Evolutionary conservation across 2,797 vertebrate genomes (phyloP).

Genomic region (Chaunax sp.): DNA sequence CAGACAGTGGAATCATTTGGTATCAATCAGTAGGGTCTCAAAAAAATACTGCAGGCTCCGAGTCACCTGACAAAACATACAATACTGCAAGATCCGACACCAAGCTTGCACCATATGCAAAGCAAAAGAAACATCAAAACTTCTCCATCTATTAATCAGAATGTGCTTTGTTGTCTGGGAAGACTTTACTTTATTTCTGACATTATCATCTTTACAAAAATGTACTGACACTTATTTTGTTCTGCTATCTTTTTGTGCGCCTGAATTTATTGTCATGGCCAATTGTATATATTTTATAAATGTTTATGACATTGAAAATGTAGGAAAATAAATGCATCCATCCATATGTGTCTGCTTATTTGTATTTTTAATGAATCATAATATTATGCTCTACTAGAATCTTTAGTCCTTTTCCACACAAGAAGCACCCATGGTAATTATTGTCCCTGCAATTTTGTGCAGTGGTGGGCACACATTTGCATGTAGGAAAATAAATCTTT

Average conservation of each 20-base stretch:
- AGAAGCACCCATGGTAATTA: not conserved
- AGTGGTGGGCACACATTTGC: not conserved
- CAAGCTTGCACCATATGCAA: not conserved
- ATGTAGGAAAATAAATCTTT: not conserved
- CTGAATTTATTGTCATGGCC: constrained; percentile 25
- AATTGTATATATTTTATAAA: constrained; percentile 62
- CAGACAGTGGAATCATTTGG: not conserved
- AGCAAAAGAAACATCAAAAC: not conserved
- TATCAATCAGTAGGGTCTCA: constrained; percentile 7
- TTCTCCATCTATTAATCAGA: not conserved
- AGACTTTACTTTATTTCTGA: not conserved
- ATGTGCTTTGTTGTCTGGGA: not conserved
- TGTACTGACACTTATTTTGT: constrained; percentile 9
- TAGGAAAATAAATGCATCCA: constrained; percentile 56
- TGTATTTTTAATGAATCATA: not conserved
- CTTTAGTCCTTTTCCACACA: no score
- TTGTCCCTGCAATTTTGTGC: not conserved
- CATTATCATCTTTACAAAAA: not conserved
- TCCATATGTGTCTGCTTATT: constrained; percentile 1
- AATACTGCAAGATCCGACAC: not conserved
- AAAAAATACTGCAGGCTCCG: constrained; percentile 8
- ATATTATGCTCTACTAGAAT: no score
- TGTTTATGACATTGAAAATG: constrained; percentile 25
- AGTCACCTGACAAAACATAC: not conserved
- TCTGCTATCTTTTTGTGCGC: constrained; percentile 4